These are phyloP conservation scores for Ia io DNA, from an alignment of 2,113 vertebrate genomes.

Conservation along the genomic window DNA sequence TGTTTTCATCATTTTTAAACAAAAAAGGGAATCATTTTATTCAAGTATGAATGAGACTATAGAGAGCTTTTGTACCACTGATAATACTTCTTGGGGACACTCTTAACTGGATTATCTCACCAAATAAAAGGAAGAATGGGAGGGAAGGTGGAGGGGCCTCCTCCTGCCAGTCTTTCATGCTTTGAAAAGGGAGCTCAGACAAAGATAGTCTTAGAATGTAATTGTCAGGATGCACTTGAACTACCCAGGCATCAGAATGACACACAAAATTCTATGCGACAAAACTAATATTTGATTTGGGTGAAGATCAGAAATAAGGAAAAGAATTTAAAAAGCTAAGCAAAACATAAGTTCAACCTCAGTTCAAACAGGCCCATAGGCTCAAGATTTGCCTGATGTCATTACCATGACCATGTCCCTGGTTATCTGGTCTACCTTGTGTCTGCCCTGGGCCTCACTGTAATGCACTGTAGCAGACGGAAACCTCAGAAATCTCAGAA, in stretches of 20 bases:
- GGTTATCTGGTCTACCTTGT: background rate
- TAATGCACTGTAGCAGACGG: background rate
- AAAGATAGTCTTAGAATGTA: background rate
- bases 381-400: background rate
- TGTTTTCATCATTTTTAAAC: constrained; percentile 28
- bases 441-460: background rate
- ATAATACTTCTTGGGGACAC: background rate
- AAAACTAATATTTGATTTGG: background rate
- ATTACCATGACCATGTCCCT: background rate
- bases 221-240: background rate
- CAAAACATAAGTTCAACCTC: background rate
- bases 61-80: background rate
- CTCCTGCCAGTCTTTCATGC: background rate
- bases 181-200: background rate
- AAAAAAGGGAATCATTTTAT: constrained; percentile 36
- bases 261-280: background rate
- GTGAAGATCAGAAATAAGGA: background rate
- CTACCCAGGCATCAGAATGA: background rate
- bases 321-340: background rate
- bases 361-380: background rate
- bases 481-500: background rate
- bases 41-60: constrained; percentile 1
- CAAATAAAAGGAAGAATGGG: background rate
- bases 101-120: constrained; percentile 2
- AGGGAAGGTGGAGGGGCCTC: background rate